Conservation (phyloP, 2,888 invertebrate species). For the Crossocerus cetratus region DNA sequence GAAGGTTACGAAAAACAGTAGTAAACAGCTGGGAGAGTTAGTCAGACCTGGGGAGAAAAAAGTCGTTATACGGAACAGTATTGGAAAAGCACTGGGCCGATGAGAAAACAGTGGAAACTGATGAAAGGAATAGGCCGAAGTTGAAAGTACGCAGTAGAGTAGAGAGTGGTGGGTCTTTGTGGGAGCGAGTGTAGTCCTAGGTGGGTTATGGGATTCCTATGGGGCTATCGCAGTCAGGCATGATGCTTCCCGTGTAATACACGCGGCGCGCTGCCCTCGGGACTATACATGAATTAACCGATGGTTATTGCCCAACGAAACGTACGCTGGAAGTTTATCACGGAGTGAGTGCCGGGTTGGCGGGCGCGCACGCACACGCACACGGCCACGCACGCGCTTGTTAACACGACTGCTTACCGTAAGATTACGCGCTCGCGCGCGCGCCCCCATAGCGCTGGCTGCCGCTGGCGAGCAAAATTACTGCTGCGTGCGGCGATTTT, state of each 20-base stretch:
- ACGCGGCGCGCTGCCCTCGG: constrained; percentile 28
- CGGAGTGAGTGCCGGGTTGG: constrained; percentile 19
- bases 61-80: no score
- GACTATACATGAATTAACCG: constrained; percentile 59
- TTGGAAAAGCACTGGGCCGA: no score
- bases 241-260: constrained; percentile 36
- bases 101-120: no score
- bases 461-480: constrained; percentile 40
- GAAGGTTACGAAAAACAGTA: no score
- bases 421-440: constrained; percentile 51
- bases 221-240: constrained; percentile 20
- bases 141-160: no score
- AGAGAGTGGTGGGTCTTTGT: no score
- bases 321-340: constrained; percentile 60
- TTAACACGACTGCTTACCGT: constrained; percentile 61
- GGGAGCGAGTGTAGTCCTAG: no score
- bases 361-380: constrained; percentile 17
- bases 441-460: constrained; percentile 23
- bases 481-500: constrained; percentile 37
- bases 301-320: constrained; percentile 58
- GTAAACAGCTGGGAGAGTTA: no score
- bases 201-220: constrained; percentile 21
- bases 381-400: constrained; percentile 47
- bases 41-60: no score
- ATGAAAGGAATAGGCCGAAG: no score